Conservation (phyloP, 2,888 invertebrate genomes). For the Tipula helvola region DNA sequence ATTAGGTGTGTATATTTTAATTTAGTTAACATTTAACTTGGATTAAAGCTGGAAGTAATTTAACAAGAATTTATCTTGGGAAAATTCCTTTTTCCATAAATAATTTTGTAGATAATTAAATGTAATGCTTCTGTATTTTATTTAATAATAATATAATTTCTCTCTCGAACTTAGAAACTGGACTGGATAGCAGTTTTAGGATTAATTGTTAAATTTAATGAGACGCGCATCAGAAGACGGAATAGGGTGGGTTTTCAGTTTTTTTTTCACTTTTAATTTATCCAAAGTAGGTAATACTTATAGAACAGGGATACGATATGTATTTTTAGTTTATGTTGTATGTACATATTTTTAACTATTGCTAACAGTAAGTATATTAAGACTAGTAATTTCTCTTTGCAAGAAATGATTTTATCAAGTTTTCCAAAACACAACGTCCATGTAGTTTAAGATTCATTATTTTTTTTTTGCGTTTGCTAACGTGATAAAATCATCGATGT, state of each 20-base stretch:
- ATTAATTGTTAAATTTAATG: not conserved
- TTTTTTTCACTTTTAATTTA: not conserved
- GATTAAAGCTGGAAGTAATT: not conserved
- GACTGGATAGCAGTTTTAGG: not conserved
- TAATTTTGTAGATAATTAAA: not conserved
- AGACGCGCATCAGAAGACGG: not conserved
- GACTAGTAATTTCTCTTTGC: not conserved
- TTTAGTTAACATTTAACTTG: not conserved
- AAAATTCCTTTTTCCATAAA: not conserved
- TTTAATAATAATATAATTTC: not conserved
- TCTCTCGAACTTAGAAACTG: not conserved
- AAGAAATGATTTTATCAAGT: not conserved
- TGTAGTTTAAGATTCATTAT: not conserved
- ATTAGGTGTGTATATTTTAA: not conserved
- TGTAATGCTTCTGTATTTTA: not conserved
- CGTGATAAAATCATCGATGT: not conserved
- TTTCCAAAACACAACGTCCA: not conserved
- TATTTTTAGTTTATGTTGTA: not conserved
- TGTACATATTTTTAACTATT: not conserved
- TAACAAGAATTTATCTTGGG: not conserved
- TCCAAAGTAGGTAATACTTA: not conserved
- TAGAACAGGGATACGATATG: not conserved
- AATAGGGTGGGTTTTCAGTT: not conserved
- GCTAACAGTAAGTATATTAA: not conserved
- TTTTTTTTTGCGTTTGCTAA: not conserved